A percentile compares a stretch with the other conserved stretches of the same genome.
Conservation (phyloP, 2,113 vertebrate species). For the Vicugna pacos region DNA sequence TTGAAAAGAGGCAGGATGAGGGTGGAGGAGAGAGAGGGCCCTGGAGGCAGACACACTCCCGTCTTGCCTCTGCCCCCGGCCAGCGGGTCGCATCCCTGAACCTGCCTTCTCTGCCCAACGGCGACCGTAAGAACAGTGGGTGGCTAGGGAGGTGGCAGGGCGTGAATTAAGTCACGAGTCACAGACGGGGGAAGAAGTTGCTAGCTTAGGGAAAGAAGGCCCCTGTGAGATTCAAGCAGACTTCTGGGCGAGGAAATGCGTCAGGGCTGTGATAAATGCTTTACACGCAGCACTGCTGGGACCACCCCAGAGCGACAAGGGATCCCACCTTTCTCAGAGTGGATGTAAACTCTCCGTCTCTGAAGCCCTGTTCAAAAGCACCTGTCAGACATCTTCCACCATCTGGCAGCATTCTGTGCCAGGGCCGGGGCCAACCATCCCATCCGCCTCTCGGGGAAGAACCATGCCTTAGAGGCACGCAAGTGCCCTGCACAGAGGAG, state of each 20-base stretch:
- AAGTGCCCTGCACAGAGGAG: rapidly evolving
- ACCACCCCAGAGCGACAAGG: not conserved
- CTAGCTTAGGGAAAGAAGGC: not conserved
- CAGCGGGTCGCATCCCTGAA: rapidly evolving
- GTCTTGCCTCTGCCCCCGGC: not conserved
- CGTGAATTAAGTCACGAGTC: rapidly evolving
- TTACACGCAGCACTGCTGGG: rapidly evolving
- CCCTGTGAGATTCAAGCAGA: rapidly evolving
- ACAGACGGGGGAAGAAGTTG: not conserved
- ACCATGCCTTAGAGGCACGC: rapidly evolving
- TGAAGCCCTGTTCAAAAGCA: not conserved
- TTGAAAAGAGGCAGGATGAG: not conserved
- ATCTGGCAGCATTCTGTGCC: not conserved
- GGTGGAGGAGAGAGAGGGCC: not conserved
- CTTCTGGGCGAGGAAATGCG: not conserved
- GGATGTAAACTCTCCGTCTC: not conserved
- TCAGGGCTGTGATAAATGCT: rapidly evolving
- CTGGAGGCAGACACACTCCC: rapidly evolving
- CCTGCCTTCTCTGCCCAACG: not conserved
- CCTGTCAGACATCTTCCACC: rapidly evolving
- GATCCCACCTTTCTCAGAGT: too few species aligned
- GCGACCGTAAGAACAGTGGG: rapidly evolving
- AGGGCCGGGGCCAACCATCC: rapidly evolving
- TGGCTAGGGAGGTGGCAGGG: rapidly evolving
- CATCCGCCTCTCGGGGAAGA: not conserved